phyloP scores from a whole-genome alignment of 2,888 invertebrate species.

The Leptodirus hochenwartii region DNA sequence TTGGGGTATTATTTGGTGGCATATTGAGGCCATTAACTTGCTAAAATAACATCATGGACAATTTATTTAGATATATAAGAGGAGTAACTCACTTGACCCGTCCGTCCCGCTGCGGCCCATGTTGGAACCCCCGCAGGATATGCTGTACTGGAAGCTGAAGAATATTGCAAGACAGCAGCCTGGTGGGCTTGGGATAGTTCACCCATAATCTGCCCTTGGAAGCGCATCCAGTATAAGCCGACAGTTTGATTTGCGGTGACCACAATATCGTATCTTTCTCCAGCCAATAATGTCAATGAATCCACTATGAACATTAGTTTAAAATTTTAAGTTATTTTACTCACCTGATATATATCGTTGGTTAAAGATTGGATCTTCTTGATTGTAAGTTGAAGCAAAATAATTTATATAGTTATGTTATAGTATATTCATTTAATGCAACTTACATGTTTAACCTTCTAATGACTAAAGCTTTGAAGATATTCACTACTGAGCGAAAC shows the following conservation, averaged over 20 bases:
- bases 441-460: too few species aligned
- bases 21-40: slow-evolving; percentile 4
- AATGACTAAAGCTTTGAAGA: too few species aligned
- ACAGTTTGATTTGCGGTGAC: slow-evolving; percentile 6
- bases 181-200: too few species aligned
- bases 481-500: too few species aligned
- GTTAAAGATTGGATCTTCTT: too few species aligned
- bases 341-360: too few species aligned
- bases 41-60: slow-evolving; percentile 2
- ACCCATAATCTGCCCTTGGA: slow-evolving; percentile 5
- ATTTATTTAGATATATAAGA: neutral
- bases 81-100: neutral
- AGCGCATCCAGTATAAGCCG: slow-evolving; percentile 2
- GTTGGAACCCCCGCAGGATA: slow-evolving; percentile 3
- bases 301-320: slow-evolving; percentile 5
- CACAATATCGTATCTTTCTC: slow-evolving; percentile 8
- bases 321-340: too few species aligned
- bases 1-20: too few species aligned
- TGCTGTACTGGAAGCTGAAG: too few species aligned
- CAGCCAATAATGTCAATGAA: neutral
- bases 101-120: neutral
- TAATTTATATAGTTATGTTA: too few species aligned
- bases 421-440: too few species aligned
- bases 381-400: too few species aligned
- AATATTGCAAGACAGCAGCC: slow-evolving; percentile 1